phyloP scores from a whole-genome alignment of 2,888 invertebrate species.

The Chrysopilus asiliformis region DNA sequence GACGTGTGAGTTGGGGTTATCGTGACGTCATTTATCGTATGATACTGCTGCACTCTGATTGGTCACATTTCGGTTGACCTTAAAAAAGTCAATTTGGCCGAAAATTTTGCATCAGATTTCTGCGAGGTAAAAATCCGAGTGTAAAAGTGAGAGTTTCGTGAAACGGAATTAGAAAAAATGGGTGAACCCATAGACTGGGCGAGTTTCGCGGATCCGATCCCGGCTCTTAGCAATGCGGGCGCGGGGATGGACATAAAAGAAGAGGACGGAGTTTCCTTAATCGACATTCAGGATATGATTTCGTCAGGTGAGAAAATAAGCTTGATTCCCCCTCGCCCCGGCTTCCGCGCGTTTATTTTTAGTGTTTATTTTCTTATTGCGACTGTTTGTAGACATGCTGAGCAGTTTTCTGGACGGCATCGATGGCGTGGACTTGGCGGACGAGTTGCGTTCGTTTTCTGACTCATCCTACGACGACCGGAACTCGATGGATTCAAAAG shows the following conservation, averaged over 20 bases:
- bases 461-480: too few species aligned
- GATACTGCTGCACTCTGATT: constrained; percentile 30
- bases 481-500: constrained; percentile 18
- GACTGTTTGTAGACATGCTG: constrained; percentile 23
- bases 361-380: not conserved
- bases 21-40: constrained; percentile 34
- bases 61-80: constrained; percentile 19
- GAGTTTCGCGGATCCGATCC: constrained; percentile 4
- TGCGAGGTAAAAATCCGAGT: too few species aligned
- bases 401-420: constrained; percentile 29
- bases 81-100: too few species aligned
- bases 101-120: too few species aligned
- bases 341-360: not conserved
- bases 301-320: constrained; percentile 21
- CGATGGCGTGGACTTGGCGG: constrained; percentile 24
- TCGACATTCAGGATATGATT: too few species aligned
- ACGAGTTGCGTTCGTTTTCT: constrained; percentile 3
- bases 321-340: not conserved
- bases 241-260: constrained; percentile 26
- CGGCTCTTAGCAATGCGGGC: not conserved
- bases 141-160: too few species aligned
- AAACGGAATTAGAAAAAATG: too few species aligned
- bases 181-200: constrained; percentile 21
- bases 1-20: too few species aligned
- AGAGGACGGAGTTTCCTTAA: constrained; percentile 31